Evolutionary conservation across 2,888 invertebrate genomes (phyloP).

Genomic region (Chirona hameri): DNA sequence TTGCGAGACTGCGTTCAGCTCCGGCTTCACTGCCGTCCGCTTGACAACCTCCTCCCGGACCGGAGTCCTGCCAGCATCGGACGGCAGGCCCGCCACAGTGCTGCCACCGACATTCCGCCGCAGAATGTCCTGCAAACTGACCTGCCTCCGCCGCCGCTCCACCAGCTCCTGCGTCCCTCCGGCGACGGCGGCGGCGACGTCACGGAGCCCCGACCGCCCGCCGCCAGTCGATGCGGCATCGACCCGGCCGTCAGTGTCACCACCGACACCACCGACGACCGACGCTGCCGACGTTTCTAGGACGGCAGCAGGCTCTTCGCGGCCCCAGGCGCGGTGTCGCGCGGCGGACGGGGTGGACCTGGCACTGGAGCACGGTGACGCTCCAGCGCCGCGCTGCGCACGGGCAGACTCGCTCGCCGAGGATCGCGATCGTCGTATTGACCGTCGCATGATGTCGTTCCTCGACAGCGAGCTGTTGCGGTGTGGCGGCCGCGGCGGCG

Average conservation of each 20-base stretch:
- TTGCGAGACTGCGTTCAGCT: too few species aligned
- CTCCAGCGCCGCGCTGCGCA: not conserved
- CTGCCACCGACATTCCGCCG: not conserved
- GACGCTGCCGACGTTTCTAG: not conserved
- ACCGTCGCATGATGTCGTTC: not conserved
- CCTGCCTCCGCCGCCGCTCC: not conserved
- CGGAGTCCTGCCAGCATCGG: not conserved
- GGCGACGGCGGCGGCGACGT: not conserved
- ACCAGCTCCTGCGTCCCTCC: not conserved
- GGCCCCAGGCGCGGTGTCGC: not conserved
- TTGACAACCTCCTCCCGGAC: not conserved
- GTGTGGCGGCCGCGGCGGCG: not conserved
- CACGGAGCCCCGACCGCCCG: too few species aligned
- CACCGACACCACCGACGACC: not conserved
- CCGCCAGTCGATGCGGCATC: too few species aligned
- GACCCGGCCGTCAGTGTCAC: not conserved
- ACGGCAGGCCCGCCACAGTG: not conserved
- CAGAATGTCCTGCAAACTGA: slow-evolving; percentile 5
- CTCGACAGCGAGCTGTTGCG: slow-evolving; percentile 10
- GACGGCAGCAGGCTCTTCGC: not conserved
- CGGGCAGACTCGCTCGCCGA: not conserved
- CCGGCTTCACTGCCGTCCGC: too few species aligned
- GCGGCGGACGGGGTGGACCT: not conserved
- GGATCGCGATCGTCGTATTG: not conserved
- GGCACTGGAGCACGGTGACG: not conserved